Base-by-base conservation (phyloP, 2,888 invertebrate species). In the Drosophila mayaguana region DNA sequence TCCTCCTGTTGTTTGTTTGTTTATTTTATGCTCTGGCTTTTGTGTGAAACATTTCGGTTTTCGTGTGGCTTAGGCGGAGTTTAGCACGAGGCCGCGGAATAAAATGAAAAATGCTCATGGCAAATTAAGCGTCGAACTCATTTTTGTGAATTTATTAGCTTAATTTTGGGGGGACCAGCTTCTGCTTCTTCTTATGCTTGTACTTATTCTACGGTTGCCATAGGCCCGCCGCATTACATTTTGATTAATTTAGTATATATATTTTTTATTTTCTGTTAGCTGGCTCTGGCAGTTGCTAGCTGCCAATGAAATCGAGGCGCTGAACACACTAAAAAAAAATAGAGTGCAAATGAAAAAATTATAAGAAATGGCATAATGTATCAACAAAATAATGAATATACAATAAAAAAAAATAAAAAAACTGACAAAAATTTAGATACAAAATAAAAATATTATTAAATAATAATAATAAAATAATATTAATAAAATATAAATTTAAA, bases 111-210 rank as follows among this genome's bases (percentile, higher is more conserved):
- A 84, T 88, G 88, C 84, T 85, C 71, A 86, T 83, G 81, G 87
- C 89, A 88, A 85, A 85, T 85, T 88, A 85, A 85, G 85, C 88
- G 87, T 74, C 89, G 89, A 88, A 85, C 85, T 89, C 76, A 86
- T 86, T 86, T 88, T 78, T 73, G 78, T 74, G 69, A 86, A 88
- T 86, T 87, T 89, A 89, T 89, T 89, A 81, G 84, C 76, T 78
- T 82, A 87, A 89, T 86, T 86, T 75, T 67, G 45, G 45, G 48
- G 55, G 20, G 42, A 16, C 45, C 63, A 34, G 50, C 28, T 48
- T 32, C 45, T 18, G 28, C 28, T 54, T 0, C 25, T 40, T 25
- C 40, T 40, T 28, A 3, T 40, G 18, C 54, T 14, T 18, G 16
- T 25, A 3, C 54, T 25, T 38, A 11, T 38, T 55, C 28, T 18